Evolutionary conservation across 1,140 invertebrate species (phyloP), one percentile per base, ranked within the genome.

Genomic region (Maconellicoccus hirsutus): DNA sequence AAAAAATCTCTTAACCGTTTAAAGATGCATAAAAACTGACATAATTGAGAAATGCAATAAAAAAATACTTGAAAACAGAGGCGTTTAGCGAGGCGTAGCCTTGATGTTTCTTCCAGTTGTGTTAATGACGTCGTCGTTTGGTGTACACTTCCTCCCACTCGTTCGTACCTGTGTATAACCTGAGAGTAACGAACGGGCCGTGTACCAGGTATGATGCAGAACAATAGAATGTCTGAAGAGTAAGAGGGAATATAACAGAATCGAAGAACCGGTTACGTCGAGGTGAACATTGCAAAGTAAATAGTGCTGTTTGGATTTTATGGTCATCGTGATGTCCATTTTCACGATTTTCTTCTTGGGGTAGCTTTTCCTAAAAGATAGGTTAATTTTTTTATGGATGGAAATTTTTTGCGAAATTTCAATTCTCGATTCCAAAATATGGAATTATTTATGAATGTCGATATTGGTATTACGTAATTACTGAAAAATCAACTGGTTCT

Each of bases 61-160:
- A 33, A n/a, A 52, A 52, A 52, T 52, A 52, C 42, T 52, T 16
- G 42, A 52, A 19, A 52, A 52, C 42, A 52, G 42, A 52, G 42
- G 42, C 42, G 42, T 52, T 52, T 52, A 52, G 42, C 42, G 42
- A 52, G 42, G 42, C 42, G 42, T 52, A 52, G 42, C 42, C 42
- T 52, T 52, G 42, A 52, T 52, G 42, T 2, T 33, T 52, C 42
- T 52, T 52, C 42, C 42, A 52, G 42, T 52, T 52, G 42, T 52
- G 42, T 52, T 52, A 16, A 52, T 16, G 42, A 8, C 42, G n/a
- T 16, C 29, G 29, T 33, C 29, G 29, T 12, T 33, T 6, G 29
- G 3, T 52, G n/a, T 52, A 19, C n/a, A 52, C 16, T 52, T 52
- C 42, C 42, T 52, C 42, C 42, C 42, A 52, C 42, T 52, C 42